A percentile compares a stretch with the other conserved stretches of the same genome.
Conservation (phyloP, 2,888 invertebrate species). For the Caenorhabditis plicata region DNA sequence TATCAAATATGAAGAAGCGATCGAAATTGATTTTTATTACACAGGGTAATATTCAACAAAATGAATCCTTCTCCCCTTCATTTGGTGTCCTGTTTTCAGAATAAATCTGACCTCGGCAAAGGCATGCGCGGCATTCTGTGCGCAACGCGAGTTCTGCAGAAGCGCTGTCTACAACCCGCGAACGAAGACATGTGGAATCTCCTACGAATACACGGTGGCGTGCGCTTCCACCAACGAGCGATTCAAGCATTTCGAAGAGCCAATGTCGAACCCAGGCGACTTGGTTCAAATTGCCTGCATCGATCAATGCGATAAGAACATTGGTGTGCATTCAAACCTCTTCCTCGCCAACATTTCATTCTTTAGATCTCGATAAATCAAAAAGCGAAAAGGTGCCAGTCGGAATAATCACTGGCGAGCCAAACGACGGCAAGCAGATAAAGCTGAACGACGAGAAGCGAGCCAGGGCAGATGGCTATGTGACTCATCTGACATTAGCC, state of each 20-base stretch:
- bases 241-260: slow-evolving; percentile 40
- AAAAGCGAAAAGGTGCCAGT: slow-evolving; percentile 3
- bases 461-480: slow-evolving; percentile 33
- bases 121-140: slow-evolving; percentile 60
- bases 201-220: slow-evolving; percentile 46
- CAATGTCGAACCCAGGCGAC: slow-evolving; percentile 24
- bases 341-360: no score
- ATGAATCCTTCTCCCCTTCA: background rate
- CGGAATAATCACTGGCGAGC: slow-evolving; percentile 37
- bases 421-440: slow-evolving; percentile 41
- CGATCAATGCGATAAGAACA: slow-evolving; percentile 23
- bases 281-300: slow-evolving; percentile 47
- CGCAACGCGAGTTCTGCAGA: slow-evolving; percentile 58
- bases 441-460: slow-evolving; percentile 13
- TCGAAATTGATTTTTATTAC: slow-evolving; percentile 55
- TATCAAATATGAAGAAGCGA: slow-evolving; percentile 43
- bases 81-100: slow-evolving; percentile 38
- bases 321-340: no score
- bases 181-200: slow-evolving; percentile 56
- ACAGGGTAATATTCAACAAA: slow-evolving; percentile 43
- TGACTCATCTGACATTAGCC: slow-evolving; percentile 30
- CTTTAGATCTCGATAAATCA: slow-evolving; percentile 2
- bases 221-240: slow-evolving; percentile 34
- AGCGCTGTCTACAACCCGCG: slow-evolving; percentile 58
- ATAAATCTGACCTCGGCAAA: slow-evolving; percentile 46